Evolutionary conservation across 2,113 vertebrate genomes (phyloP).

Genomic region (Trichomycterus rosablanca): DNA sequence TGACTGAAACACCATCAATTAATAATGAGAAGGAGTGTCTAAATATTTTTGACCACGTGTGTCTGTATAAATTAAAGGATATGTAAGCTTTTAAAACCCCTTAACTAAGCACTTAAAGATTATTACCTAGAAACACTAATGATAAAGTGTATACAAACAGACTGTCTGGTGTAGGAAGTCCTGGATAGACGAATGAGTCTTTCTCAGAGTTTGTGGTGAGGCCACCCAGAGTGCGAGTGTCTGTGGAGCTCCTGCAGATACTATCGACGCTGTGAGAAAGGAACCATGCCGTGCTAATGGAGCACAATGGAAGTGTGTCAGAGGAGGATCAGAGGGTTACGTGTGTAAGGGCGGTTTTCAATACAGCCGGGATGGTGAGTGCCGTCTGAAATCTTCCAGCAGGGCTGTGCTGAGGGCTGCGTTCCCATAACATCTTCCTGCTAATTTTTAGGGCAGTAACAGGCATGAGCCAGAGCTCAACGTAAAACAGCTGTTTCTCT

Average conservation of each 20-base stretch:
- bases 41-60: too few species aligned
- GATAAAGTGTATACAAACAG: slow-evolving; percentile 25
- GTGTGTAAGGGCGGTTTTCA: slow-evolving; percentile 14
- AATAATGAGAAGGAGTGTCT: too few species aligned
- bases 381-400: slow-evolving; percentile 28
- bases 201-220: slow-evolving; percentile 18
- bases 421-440: slow-evolving; percentile 12
- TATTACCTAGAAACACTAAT: too few species aligned
- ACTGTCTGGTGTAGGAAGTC: slow-evolving; percentile 27
- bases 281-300: slow-evolving; percentile 9
- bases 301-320: slow-evolving; percentile 35
- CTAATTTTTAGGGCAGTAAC: slow-evolving; percentile 21
- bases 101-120: too few species aligned
- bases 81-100: too few species aligned
- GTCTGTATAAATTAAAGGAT: too few species aligned
- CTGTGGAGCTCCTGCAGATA: slow-evolving; percentile 5
- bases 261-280: slow-evolving; percentile 22
- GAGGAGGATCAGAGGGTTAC: slow-evolving; percentile 13
- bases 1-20: too few species aligned
- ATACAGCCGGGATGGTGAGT: slow-evolving; percentile 11
- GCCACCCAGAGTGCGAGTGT: slow-evolving; percentile 38
- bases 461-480: slow-evolving; percentile 9
- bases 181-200: slow-evolving; percentile 26
- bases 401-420: slow-evolving; percentile 19
- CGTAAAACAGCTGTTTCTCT: slow-evolving; percentile 25